phyloP scores from a whole-genome alignment of 2,888 invertebrate genomes.

The Sesia bembeciformis region DNA sequence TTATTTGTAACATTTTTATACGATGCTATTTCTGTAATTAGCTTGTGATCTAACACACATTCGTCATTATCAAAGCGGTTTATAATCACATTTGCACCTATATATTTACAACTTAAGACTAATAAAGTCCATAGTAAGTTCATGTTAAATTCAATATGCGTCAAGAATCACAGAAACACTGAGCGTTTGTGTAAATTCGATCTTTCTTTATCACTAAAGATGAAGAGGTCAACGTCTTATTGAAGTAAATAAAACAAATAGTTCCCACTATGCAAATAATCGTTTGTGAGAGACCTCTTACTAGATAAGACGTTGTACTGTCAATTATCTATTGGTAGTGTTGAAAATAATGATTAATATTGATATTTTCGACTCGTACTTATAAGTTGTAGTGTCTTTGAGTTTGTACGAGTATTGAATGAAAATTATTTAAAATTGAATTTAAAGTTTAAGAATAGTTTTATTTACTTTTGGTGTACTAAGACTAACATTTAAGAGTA shows the following conservation, averaged over 20 bases:
- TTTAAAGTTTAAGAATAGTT: too few relatives aligned
- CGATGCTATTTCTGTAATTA: constrained; percentile 68
- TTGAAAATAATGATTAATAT: too few relatives aligned
- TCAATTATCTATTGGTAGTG: too few relatives aligned
- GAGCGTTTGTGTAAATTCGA: neutral
- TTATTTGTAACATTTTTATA: constrained; percentile 58
- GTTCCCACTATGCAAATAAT: neutral
- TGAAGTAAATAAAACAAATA: neutral
- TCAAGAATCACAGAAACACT: neutral
- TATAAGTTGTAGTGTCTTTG: too few relatives aligned
- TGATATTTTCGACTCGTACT: too few relatives aligned
- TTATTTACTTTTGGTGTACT: too few relatives aligned
- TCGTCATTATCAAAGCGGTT: constrained; percentile 17
- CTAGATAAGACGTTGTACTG: too few relatives aligned
- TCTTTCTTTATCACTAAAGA: neutral
- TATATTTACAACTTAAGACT: neutral
- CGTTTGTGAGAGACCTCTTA: too few relatives aligned
- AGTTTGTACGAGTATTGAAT: too few relatives aligned
- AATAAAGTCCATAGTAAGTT: neutral
- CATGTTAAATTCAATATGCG: neutral
- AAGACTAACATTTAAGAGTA: too few relatives aligned
- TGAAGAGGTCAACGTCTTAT: neutral
- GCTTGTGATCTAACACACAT: constrained; percentile 19
- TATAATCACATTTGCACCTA: constrained; percentile 18
- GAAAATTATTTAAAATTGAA: too few relatives aligned